phyloP scores from a whole-genome alignment of 2,888 invertebrate species.

The Harpalus rubripes region DNA sequence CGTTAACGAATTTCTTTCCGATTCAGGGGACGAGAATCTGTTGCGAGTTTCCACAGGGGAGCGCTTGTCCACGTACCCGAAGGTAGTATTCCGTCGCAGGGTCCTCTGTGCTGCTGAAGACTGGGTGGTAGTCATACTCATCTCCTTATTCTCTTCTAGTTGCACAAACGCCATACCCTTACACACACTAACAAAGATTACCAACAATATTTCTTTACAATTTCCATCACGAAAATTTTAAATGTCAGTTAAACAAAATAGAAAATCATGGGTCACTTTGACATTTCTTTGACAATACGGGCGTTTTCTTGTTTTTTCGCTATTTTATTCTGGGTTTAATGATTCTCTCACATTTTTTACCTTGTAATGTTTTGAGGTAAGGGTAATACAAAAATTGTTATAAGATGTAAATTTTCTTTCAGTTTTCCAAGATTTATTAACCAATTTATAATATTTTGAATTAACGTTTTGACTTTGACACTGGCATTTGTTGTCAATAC shows the following conservation, averaged over 20 bases:
- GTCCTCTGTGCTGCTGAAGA: background rate
- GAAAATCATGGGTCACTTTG: constrained; percentile 26
- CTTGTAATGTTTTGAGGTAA: too few species aligned
- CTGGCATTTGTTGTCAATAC: too few species aligned
- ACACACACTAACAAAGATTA: background rate
- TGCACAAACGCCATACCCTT: background rate
- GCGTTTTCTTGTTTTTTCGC: background rate
- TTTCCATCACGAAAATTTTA: constrained; percentile 52
- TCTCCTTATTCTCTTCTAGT: background rate
- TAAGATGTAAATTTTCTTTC: too few species aligned
- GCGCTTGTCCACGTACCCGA: constrained; percentile 21
- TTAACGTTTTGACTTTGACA: too few species aligned
- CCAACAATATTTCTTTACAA: constrained; percentile 32
- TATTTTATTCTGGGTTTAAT: background rate
- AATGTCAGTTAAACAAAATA: constrained; percentile 44
- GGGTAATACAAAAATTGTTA: too few species aligned
- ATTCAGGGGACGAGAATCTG: constrained; percentile 14
- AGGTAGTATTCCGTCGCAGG: constrained; percentile 28
- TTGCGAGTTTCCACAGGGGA: background rate
- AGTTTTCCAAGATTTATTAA: too few species aligned
- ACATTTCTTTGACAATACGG: background rate
- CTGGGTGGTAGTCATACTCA: constrained; percentile 31
- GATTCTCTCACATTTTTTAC: background rate
- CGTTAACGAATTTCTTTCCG: background rate
- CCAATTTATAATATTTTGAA: too few species aligned